A percentile compares a stretch with the other conserved stretches of the same genome.
Evolutionary conservation across 2,113 vertebrate species (phyloP).

Genomic region (Addax nasomaculatus): DNA sequence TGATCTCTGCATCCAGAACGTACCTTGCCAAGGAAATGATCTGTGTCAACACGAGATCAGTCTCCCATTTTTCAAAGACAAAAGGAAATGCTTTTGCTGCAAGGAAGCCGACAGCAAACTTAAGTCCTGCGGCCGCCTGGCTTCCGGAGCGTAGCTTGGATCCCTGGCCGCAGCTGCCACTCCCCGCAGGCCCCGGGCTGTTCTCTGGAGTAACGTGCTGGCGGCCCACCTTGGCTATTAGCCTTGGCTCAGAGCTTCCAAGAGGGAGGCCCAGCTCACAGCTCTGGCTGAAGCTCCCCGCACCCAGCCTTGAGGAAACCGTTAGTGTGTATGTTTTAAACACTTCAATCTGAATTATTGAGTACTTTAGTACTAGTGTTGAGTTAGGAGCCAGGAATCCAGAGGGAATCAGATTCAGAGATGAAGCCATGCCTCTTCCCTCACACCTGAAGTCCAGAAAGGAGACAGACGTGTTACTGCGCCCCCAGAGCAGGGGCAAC

Average conservation of each 20-base stretch:
- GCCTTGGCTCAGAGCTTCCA: not conserved
- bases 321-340: accelerated
- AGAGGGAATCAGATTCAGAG: not conserved
- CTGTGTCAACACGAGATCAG: not conserved
- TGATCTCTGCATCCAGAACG: not conserved
- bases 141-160: not conserved
- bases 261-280: not conserved
- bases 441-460: not conserved
- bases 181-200: not conserved
- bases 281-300: not conserved
- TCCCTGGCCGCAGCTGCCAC: not conserved
- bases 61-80: not conserved
- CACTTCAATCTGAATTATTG: not conserved
- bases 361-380: not conserved
- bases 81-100: not conserved
- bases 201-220: not conserved
- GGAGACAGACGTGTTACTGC: not conserved
- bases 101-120: not conserved
- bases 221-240: not conserved
- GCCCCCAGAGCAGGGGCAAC: not conserved
- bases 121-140: not conserved
- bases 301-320: not conserved
- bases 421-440: not conserved
- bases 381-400: not conserved
- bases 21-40: not conserved